A percentile compares a stretch with the other conserved stretches of the same genome.
phyloP scores from a whole-genome alignment of 2,113 vertebrate genomes.

The Pandion haliaetus region DNA sequence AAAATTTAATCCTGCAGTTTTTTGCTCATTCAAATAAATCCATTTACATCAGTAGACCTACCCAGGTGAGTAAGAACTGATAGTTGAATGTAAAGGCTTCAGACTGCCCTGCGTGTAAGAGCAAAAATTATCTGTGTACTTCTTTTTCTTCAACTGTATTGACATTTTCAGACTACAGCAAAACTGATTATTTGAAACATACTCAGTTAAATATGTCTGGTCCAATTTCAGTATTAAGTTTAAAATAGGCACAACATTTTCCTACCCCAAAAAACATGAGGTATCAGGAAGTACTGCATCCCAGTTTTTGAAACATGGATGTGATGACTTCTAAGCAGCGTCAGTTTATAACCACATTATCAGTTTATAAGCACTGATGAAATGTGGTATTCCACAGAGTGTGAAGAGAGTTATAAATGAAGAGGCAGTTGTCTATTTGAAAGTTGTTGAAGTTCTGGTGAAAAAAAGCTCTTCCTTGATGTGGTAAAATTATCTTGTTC shows the following conservation, averaged over 20 bases:
- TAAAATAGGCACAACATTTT: neutral
- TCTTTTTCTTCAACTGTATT: neutral
- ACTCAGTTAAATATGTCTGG: neutral
- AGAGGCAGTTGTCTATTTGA: neutral
- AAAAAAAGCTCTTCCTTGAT: neutral
- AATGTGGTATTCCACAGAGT: neutral
- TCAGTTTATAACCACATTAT: too few species aligned
- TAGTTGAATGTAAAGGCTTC: neutral
- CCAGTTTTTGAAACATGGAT: neutral
- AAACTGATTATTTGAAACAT: neutral
- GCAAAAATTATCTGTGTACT: neutral
- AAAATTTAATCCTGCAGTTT: neutral
- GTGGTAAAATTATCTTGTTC: neutral
- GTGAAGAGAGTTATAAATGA: neutral
- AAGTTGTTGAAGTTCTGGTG: neutral
- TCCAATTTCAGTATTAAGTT: neutral
- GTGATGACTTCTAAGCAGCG: neutral
- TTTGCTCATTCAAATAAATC: neutral
- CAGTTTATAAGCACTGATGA: neutral
- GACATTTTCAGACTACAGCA: neutral
- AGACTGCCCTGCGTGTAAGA: fast-evolving
- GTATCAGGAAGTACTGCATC: neutral
- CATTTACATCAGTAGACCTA: neutral
- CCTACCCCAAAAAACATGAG: neutral
- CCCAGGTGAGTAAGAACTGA: conserved; percentile 24